These are phyloP conservation scores for Helostoma temminkii DNA, from an alignment of 2,797 vertebrate genomes.

Conservation along the genomic window DNA sequence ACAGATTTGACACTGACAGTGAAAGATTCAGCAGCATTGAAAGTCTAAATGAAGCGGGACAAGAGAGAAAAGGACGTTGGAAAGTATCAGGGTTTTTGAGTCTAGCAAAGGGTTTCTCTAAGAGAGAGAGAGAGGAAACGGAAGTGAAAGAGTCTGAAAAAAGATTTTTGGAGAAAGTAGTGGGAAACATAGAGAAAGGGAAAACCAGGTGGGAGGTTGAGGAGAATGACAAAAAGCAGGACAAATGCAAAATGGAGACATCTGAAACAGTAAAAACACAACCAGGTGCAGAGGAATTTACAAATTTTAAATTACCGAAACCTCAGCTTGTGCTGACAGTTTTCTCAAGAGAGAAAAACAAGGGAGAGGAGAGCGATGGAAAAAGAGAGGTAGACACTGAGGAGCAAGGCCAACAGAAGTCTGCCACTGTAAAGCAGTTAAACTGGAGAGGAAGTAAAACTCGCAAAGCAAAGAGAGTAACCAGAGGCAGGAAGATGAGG, in stretches of 20 bases:
- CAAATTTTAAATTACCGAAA: conserved; percentile 7
- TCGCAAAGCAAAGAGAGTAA: conserved; percentile 67
- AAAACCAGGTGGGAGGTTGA: neutral
- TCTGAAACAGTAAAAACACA: neutral
- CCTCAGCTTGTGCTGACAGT: neutral
- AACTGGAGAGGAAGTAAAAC: conserved; percentile 72
- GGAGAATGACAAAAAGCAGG: neutral
- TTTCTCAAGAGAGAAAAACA: conserved; percentile 40
- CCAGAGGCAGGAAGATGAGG: conserved; percentile 45
- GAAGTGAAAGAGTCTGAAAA: conserved; percentile 32
- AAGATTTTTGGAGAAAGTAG: neutral
- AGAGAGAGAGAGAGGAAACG: conserved; percentile 20
- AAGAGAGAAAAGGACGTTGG: conserved; percentile 19
- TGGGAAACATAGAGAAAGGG: neutral
- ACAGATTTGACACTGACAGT: conserved; percentile 29
- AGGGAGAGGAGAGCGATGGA: conserved; percentile 1
- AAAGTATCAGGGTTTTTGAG: conserved; percentile 14
- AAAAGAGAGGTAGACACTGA: conserved; percentile 17
- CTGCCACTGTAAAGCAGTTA: neutral
- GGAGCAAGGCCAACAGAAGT: neutral
- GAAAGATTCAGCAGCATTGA: conserved; percentile 65
- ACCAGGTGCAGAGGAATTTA: conserved; percentile 12
- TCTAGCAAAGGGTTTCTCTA: conserved; percentile 39
- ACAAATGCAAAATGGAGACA: neutral
- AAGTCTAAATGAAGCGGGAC: conserved; percentile 55